These are phyloP conservation scores for Branchellion lobata DNA, from an alignment of 2,888 invertebrate species.

Conservation along the genomic window DNA sequence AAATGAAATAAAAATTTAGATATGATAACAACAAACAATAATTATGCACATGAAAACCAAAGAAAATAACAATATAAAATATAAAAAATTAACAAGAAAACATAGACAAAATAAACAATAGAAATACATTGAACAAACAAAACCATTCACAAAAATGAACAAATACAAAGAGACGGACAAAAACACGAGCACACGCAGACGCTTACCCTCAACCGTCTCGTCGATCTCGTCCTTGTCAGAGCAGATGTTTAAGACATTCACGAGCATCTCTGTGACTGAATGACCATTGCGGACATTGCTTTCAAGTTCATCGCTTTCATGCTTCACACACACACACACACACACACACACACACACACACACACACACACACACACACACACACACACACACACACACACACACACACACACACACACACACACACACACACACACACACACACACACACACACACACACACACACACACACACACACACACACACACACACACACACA, in stretches of 20 bases:
- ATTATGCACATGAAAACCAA: background rate
- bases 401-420: slow-evolving; percentile 23
- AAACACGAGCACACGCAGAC: background rate
- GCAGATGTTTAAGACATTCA: slow-evolving; percentile 98
- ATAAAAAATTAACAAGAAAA: background rate
- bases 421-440: slow-evolving; percentile 42
- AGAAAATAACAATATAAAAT: background rate
- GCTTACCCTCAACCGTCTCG: slow-evolving; percentile 82
- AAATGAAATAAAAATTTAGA: background rate
- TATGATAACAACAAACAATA: background rate
- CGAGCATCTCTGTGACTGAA: slow-evolving; percentile 98
- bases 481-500: slow-evolving; percentile 40
- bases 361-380: slow-evolving; percentile 29
- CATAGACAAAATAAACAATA: background rate
- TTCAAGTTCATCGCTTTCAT: background rate
- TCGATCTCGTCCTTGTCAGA: slow-evolving; percentile 97
- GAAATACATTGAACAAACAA: background rate
- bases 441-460: slow-evolving; percentile 43
- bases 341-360: slow-evolving; percentile 29
- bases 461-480: slow-evolving; percentile 43
- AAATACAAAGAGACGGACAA: background rate
- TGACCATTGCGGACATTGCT: background rate
- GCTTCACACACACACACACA: slow-evolving; percentile 16
- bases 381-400: slow-evolving; percentile 24
- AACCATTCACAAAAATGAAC: background rate